Base-by-base conservation (phyloP, 2,113 vertebrate species). In the Pseudois nayaur region DNA sequence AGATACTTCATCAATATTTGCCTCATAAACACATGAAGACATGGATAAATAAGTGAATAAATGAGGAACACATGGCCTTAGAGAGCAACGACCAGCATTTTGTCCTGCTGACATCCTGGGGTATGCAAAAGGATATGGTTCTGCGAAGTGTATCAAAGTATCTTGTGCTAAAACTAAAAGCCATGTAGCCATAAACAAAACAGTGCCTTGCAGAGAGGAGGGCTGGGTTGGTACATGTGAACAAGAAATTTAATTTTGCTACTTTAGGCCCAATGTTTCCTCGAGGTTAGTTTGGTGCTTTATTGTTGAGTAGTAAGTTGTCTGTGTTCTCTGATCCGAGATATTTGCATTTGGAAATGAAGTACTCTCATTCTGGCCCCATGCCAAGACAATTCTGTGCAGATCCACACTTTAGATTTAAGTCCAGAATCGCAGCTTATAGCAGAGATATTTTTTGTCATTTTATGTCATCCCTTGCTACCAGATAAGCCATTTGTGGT, bases 281-380 rank as follows among this genome's bases (percentile, higher is more conserved):
- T 76, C 55, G 76, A 92, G 11, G 29, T 83, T 87, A 64, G 14
- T 78, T 67, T 36, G 48, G 31, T 88, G 74, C 55, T 76, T 87
- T 95, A n/a, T 16, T 36, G 29, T 81, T 95, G 76, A 79, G 79
- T 3, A 96, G 94, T 55, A 0, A 55, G 31, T 33, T 45, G 55
- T 19, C 36, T 97, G 17, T 81, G 36, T 33, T 76, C 54, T 67
- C 40, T 64, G 62, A 83, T 71, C 36, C 9, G 27, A 89, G 59
- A 91, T 57, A 54, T 43, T 43, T 93, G 43, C 79, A 87, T 87
- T 89, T 84, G 50, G 62, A 91, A 94, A 93, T 79, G 40, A 95
- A 10, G 23, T 78, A 27, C 23, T 91, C 23, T 8, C 60, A 6
- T 74, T 36, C 52, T 31, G 23, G 16, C 54, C 92, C 74, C 52